phyloP scores from a whole-genome alignment of 2,113 vertebrate genomes.

The Dolichallabes microphthalmus region DNA sequence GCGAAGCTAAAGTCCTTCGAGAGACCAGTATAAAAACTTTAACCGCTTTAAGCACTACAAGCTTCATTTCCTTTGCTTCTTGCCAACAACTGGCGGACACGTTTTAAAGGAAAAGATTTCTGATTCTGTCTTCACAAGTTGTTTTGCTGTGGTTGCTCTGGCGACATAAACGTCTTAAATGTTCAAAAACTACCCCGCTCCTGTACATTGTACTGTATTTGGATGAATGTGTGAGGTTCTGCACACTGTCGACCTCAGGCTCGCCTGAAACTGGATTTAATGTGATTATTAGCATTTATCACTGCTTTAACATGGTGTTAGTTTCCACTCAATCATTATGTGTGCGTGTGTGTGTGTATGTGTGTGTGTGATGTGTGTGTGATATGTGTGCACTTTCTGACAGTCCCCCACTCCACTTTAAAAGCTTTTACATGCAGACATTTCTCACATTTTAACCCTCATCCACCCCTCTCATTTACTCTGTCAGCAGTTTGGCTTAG shows the following conservation, averaged over 20 bases:
- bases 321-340: conserved; percentile 33
- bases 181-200: neutral
- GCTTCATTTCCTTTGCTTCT: neutral
- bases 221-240: neutral
- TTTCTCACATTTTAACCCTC: conserved; percentile 56
- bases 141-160: neutral
- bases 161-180: neutral
- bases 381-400: conserved; percentile 17
- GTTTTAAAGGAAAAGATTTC: neutral
- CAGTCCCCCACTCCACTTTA: conserved; percentile 29
- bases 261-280: neutral
- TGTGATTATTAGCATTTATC: conserved; percentile 1
- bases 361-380: conserved; percentile 55
- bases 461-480: conserved; percentile 43
- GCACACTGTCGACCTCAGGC: neutral
- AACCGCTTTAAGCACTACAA: neutral
- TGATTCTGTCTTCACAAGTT: neutral
- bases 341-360: conserved; percentile 50
- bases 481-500: conserved; percentile 53
- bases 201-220: too few species aligned
- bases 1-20: neutral
- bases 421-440: conserved; percentile 44
- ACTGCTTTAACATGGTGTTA: conserved; percentile 37
- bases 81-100: neutral
- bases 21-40: neutral